Conservation (phyloP, 2,888 invertebrate genomes). For the Heliconius erato region DNA sequence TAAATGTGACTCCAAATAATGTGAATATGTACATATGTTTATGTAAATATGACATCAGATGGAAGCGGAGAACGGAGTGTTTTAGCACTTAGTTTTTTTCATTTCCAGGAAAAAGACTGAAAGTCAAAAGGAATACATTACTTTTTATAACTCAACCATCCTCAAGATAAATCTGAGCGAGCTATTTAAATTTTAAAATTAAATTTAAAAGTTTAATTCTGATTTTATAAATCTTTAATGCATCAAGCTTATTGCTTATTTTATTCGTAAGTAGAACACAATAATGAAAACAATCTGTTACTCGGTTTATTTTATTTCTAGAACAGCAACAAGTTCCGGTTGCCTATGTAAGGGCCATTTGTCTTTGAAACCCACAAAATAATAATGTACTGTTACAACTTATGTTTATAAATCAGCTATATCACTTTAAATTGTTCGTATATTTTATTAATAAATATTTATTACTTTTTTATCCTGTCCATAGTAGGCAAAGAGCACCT, state of each 20-base stretch:
- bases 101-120: no score
- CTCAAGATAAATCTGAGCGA: background rate
- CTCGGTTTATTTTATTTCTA: no score
- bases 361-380: slow-evolving; percentile 37
- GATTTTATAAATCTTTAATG: background rate
- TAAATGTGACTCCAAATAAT: no score
- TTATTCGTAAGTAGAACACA: background rate
- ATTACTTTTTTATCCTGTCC: background rate
- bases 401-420: background rate
- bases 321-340: slow-evolving; percentile 41
- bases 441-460: background rate
- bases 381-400: slow-evolving; percentile 11
- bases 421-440: background rate
- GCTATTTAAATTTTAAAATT: no score
- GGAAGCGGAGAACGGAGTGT: no score
- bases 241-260: background rate
- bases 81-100: no score
- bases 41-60: no score
- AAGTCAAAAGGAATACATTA: no score
- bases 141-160: no score
- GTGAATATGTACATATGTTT: no score
- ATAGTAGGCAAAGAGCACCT: no score
- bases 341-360: slow-evolving; percentile 33
- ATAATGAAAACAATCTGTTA: slow-evolving; percentile 33
- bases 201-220: no score